Percentiles rank a stretch among this genome's conserved stretches.
These are phyloP conservation scores for cattle (Bos taurus) DNA, from an alignment of 2,113 vertebrate genomes.

Conservation along the genomic window DNA sequence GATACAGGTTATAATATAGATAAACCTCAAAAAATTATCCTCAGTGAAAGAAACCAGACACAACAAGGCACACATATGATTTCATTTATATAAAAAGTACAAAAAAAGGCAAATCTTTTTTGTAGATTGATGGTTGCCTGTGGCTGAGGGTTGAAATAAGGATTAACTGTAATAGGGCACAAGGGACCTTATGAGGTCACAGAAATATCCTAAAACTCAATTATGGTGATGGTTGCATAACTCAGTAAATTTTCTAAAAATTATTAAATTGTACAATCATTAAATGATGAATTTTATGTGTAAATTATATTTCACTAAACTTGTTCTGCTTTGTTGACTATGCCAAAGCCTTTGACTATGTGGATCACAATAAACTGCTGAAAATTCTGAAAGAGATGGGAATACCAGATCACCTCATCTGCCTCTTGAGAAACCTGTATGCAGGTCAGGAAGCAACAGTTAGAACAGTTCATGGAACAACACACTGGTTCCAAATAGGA, in stretches of 20 bases:
- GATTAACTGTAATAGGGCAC: not conserved
- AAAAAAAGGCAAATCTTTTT: not conserved
- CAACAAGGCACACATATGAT: not conserved
- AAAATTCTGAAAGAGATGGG: not conserved
- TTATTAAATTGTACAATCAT: not conserved
- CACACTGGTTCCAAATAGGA: not conserved
- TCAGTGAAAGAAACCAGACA: not conserved
- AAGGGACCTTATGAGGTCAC: not conserved
- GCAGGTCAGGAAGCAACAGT: not conserved
- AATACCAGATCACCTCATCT: not conserved
- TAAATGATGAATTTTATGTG: not conserved
- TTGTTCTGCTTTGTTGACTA: not conserved
- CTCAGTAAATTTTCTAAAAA: not conserved
- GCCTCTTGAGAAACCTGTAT: not conserved
- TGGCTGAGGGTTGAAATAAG: not conserved
- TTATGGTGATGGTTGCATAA: not conserved
- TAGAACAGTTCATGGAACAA: not conserved
- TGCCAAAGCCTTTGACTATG: not conserved
- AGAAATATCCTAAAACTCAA: not conserved
- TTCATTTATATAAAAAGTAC: not conserved
- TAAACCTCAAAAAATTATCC: not conserved
- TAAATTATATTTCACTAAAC: not conserved
- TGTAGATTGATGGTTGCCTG: not conserved
- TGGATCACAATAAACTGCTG: not conserved
- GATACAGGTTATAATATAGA: not conserved